Percentiles rank a stretch among this genome's conserved stretches.
phyloP scores from a whole-genome alignment of 2,113 vertebrate species.

The Stercorarius parasiticus region DNA sequence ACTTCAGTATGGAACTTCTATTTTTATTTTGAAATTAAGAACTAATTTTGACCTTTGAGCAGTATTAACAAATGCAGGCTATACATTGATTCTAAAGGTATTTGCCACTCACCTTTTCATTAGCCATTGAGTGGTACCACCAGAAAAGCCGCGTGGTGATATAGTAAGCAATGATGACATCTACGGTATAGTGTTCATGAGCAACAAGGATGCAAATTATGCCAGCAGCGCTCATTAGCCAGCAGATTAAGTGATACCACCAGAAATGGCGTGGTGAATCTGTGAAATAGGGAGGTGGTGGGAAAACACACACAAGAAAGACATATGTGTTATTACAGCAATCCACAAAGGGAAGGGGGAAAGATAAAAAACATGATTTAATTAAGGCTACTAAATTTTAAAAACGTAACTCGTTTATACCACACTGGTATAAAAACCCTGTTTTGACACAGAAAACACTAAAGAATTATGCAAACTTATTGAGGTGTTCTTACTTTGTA shows the following conservation, averaged over 20 bases:
- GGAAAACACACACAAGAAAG: neutral
- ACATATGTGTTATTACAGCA: neutral
- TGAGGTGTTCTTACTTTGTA: neutral
- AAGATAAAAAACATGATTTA: neutral
- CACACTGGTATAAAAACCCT: neutral
- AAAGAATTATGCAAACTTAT: neutral
- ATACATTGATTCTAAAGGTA: neutral
- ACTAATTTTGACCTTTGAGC: neutral
- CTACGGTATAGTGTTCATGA: conserved; percentile 95
- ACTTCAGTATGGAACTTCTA: neutral
- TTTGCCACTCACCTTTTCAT: conserved; percentile 83
- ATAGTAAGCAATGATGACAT: conserved; percentile 93
- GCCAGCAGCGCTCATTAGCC: conserved; percentile 91
- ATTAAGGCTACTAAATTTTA: neutral
- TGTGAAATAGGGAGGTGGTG: conserved; percentile 14
- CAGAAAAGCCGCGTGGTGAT: conserved; percentile 96
- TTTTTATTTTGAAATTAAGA: neutral
- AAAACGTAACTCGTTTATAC: neutral
- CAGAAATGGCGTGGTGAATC: conserved; percentile 95
- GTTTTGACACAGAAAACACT: neutral
- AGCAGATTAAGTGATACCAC: conserved; percentile 97
- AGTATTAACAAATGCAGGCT: neutral
- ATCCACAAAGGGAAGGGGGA: neutral
- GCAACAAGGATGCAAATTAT: conserved; percentile 93
- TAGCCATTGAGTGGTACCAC: conserved; percentile 99